These are phyloP conservation scores for Aphaenogaster floridana DNA, from an alignment of 1,140 invertebrate species.

Conservation along the genomic window DNA sequence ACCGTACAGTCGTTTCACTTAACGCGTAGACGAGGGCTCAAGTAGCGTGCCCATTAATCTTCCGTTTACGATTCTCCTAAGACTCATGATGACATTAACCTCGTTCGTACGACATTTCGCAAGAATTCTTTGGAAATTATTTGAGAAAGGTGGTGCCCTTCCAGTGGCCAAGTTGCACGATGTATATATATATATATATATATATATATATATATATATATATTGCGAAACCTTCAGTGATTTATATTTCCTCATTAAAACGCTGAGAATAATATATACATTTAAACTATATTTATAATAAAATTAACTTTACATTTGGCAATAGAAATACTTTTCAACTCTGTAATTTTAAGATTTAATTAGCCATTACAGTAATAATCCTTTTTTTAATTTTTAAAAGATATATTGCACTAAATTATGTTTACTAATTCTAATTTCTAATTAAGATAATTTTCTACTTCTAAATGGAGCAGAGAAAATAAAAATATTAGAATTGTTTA, in stretches of 20 bases:
- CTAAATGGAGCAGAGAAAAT: neutral
- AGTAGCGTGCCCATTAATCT: slow-evolving; percentile 47
- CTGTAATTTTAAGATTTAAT: neutral
- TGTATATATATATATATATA: neutral
- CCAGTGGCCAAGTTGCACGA: neutral
- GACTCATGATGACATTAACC: slow-evolving; percentile 26
- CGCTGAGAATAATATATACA: neutral
- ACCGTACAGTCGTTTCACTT: slow-evolving; percentile 48
- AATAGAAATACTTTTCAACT: neutral
- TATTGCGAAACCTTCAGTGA: neutral
- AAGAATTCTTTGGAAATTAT: slow-evolving; percentile 26
- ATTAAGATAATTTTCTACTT: neutral
- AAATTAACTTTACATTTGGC: neutral
- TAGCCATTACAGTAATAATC: neutral
- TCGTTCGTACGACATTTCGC: slow-evolving; percentile 3
- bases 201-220: neutral
- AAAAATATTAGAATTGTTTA: neutral
- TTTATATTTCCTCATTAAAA: slow-evolving; percentile 27
- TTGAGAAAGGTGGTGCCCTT: neutral
- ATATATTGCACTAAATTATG: neutral
- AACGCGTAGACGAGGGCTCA: slow-evolving; percentile 37
- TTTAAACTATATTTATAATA: neutral
- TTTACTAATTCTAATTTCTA: neutral
- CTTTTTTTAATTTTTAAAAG: neutral
- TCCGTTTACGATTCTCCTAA: slow-evolving; percentile 45